Base-by-base conservation (phyloP, 2,888 invertebrate genomes). In the Tachina fera region DNA sequence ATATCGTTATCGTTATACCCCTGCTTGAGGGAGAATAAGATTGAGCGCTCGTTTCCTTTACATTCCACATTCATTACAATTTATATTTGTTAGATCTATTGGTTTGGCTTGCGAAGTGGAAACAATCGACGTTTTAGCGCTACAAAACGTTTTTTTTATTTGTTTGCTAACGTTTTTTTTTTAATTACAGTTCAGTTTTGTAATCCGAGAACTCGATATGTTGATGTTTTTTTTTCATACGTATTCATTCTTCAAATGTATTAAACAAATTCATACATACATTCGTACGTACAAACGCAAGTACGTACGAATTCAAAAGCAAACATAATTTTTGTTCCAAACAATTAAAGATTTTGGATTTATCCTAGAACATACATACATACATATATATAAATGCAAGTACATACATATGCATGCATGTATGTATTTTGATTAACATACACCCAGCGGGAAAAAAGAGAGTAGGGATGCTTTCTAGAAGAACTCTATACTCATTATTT, bases 81-180 rank as follows among this genome's bases (percentile, higher is more conserved):
- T 53, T 61, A 70, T 74, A 63, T 60, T 68, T 72, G 61, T 60
- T 51, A 68, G 80, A 74, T 84, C 80, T 81, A 67, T 72, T 58
- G 70, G 63, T 71, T 79, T 72, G 76, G 22, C 41, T 61, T 77
- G 41, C 76, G 14, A 76, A 79, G 45, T 76, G 75, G 45, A 76
- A 75, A 75, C 72, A 72, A 76, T 80, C 67, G 80, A 80, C 67
- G 71, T 61, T 67, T 72, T 77, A 56, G 53, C 45, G 43, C 49
- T 19, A 43, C 63, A 63, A 71, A 60, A 39, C 39, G 51, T 60
- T 45, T 65, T 53, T n/a, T 75, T 39, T 53, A 58, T 31, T 31
- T 74, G 13, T 47, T 75, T 16, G 10, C 11, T 39, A 1, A 31
- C 22, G 4, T 60, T n/a, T 49, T 19, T 53, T 19, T 19, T 19